Base-by-base conservation (phyloP, 1,140 invertebrate species). In the Drosophila nigromelanica region DNA sequence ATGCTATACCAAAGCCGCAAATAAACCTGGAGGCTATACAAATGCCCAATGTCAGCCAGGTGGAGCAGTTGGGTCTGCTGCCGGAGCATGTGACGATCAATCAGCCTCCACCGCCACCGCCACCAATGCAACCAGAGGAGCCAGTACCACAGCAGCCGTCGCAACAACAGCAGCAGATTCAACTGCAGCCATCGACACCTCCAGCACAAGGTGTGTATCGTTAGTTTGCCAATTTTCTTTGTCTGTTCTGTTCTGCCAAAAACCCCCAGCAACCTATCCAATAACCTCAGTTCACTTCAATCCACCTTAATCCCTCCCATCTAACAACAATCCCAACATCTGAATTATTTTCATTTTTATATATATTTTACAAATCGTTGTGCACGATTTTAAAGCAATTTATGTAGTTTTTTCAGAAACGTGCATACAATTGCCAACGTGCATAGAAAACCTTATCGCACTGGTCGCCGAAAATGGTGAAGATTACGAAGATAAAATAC, bases 351-450 rank as follows among this genome's bases (percentile, higher is more conserved):
- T 60, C 47, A 73, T 68, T 64, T 67, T 76, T 60, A 48, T 69
- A 66, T 62, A 76, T 76, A 76, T 69, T 73, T 73, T 50, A 37
- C 35, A 45, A 73, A 89, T 89, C 83, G 81, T 83, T 87, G 82
- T 81, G 76, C 90, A 81, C 80, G 90, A 91, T 91, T 91, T 91
- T 91, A 91, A 91, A 91, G 77, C 85, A 90, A 91, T 92, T 92
- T 92, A 78, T 92, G 83, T 92, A 92, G 91, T 92, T 92, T 91
- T 92, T 92, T 92, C 91, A 92, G 91, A 92, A 87, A 89, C 78
- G 70, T 91, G 86, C 83, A 89, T 91, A 89, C 80, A 89, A 85
- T 87, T 92, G 85, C 91, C 91, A 89, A 92, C 91, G 76, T 81
- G 89, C 70, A 78, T 92, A 90, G 90, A 92, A 90, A 80, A 86